These are phyloP conservation scores for Semicossyphus pulcher DNA, from an alignment of 2,113 vertebrate species.

Conservation along the genomic window DNA sequence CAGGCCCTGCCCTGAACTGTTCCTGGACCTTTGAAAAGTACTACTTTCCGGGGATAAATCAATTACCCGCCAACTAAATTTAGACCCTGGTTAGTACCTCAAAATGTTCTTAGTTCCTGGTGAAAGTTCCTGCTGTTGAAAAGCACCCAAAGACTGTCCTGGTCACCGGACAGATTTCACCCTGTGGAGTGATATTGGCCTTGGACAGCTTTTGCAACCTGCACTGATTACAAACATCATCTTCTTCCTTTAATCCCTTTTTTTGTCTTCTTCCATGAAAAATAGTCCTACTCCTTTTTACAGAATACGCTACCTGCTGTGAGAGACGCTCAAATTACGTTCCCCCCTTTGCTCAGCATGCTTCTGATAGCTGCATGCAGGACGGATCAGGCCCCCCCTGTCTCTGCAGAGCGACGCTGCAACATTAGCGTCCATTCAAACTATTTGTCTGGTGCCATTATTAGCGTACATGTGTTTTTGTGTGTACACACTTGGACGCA, in stretches of 20 bases:
- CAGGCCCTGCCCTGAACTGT: too few species aligned
- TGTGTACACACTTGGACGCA: constrained; percentile 2
- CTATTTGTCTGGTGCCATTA: constrained; percentile 38
- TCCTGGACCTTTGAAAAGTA: too few species aligned
- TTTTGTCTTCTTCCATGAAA: neutral
- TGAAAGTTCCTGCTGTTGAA: too few species aligned
- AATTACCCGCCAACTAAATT: too few species aligned
- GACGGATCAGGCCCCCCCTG: constrained; percentile 7
- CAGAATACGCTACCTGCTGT: neutral
- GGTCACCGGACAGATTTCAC: too few species aligned
- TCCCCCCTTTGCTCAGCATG: neutral
- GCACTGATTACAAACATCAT: neutral
- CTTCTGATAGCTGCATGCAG: neutral
- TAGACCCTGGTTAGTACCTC: too few species aligned
- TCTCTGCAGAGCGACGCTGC: neutral
- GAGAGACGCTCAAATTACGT: constrained; percentile 17
- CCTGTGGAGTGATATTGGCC: too few species aligned
- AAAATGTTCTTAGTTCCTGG: too few species aligned
- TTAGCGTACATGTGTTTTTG: constrained; percentile 8
- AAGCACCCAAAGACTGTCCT: too few species aligned
- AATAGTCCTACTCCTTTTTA: constrained; percentile 5
- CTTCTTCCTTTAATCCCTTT: constrained; percentile 17
- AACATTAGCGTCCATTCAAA: constrained; percentile 16
- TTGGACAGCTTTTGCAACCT: neutral
- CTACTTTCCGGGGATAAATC: too few species aligned